Evolutionary conservation across 1,140 invertebrate genomes (phyloP).

Genomic region (Contarinia nasturtii): DNA sequence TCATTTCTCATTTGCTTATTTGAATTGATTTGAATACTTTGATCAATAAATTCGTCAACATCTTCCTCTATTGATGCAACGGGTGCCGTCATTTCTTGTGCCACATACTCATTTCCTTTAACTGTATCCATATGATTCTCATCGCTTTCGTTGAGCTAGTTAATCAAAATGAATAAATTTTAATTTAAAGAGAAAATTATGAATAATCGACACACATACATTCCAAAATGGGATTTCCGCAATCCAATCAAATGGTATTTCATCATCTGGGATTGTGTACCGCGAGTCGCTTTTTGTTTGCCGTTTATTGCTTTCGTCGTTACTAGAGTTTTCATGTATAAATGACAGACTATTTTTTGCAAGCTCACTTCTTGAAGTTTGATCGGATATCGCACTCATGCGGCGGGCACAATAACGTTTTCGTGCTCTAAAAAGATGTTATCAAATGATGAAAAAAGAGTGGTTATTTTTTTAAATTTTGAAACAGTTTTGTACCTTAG

Average conservation of each 20-base stretch:
- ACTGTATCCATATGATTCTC: too few species aligned
- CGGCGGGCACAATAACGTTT: background rate
- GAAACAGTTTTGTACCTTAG: conserved; percentile 27
- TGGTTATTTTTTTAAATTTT: too few species aligned
- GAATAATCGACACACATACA: conserved; percentile 34
- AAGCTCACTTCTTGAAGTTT: too few species aligned
- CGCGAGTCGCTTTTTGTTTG: conserved; percentile 12
- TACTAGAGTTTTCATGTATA: background rate
- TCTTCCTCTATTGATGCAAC: conserved; percentile 21
- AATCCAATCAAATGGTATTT: conserved; percentile 62
- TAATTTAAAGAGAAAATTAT: background rate
- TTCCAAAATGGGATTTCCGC: conserved; percentile 84
- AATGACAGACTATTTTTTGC: too few species aligned
- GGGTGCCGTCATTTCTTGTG: too few species aligned
- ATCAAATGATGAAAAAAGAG: background rate
- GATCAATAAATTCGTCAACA: conserved; percentile 72
- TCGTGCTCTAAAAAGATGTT: background rate
- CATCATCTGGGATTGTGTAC: conserved; percentile 42
- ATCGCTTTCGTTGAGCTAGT: too few species aligned
- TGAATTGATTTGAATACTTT: conserved; percentile 79
- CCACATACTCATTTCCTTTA: too few species aligned
- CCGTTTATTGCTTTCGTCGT: background rate
- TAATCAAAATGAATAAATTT: background rate
- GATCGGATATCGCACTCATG: too few species aligned
- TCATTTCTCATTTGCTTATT: conserved; percentile 78